These are phyloP conservation scores for Ctenopoma multispine DNA, from an alignment of 2,797 vertebrate genomes.

Conservation along the genomic window DNA sequence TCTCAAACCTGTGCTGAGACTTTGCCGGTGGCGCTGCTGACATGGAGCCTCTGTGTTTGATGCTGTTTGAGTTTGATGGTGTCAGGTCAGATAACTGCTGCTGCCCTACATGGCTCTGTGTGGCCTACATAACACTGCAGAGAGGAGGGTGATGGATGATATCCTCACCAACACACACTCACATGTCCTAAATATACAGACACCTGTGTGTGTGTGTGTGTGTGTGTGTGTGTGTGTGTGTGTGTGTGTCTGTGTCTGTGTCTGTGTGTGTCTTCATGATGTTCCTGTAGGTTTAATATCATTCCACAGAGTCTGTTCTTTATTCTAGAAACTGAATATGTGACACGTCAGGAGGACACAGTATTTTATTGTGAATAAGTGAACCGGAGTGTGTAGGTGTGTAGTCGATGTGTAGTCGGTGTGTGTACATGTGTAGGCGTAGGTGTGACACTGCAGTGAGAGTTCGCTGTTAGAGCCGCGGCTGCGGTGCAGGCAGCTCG, in stretches of 20 bases:
- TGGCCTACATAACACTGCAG: slow-evolving; percentile 67
- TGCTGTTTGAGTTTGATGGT: slow-evolving; percentile 11
- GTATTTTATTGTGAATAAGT: no score
- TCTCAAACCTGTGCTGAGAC: background rate
- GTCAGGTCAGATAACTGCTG: slow-evolving; percentile 50
- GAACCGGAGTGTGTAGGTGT: no score
- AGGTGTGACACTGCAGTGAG: background rate
- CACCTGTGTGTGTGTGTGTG: slow-evolving; percentile 27
- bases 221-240: no score
- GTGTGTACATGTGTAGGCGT: background rate
- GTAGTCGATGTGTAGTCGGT: no score
- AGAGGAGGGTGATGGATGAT: slow-evolving; percentile 49
- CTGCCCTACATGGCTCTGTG: slow-evolving; percentile 57
- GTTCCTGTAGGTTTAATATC: background rate
- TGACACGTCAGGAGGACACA: no score
- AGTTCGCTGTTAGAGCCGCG: background rate
- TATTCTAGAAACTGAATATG: no score
- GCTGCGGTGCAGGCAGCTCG: background rate
- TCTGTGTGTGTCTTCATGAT: no score
- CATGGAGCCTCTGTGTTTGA: background rate
- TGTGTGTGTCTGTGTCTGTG: no score
- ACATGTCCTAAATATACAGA: slow-evolving; percentile 43
- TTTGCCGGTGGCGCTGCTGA: background rate
- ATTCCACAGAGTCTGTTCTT: no score
- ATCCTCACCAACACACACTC: slow-evolving; percentile 13